Percentiles rank a stretch among this genome's conserved stretches.
phyloP scores from a whole-genome alignment of 2,113 vertebrate species.

The Nycticryphes semicollaris region DNA sequence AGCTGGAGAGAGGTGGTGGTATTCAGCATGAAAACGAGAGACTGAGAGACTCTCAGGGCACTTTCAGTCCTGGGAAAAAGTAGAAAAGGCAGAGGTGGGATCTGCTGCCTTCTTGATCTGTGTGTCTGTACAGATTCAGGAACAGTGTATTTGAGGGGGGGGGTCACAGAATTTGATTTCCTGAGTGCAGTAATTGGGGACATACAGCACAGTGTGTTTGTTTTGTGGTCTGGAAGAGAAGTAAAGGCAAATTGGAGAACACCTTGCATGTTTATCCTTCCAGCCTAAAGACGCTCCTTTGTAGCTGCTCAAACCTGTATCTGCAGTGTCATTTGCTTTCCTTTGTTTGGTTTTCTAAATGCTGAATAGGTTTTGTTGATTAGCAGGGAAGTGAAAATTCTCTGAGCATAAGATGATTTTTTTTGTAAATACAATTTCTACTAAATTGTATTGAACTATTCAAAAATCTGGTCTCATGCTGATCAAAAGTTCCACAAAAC shows the following conservation, averaged over 20 bases:
- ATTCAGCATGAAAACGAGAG: not conserved
- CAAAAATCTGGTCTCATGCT: not conserved
- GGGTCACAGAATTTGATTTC: not conserved
- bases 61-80: not conserved
- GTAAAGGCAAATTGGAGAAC: not conserved
- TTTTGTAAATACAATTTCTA: not conserved
- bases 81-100: not conserved
- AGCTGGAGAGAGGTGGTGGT: not conserved
- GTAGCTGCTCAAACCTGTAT: not conserved
- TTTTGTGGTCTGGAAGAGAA: not conserved
- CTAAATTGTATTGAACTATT: not conserved
- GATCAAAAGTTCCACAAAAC: not conserved
- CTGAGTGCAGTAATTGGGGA: not conserved
- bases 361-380: not conserved
- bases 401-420: not conserved
- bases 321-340: not conserved
- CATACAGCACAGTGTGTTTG: not conserved
- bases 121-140: not conserved
- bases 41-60: not conserved
- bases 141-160: not conserved
- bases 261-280: not conserved
- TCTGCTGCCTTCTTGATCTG: not conserved
- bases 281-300: not conserved
- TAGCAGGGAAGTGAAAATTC: not conserved
- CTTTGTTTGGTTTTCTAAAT: not conserved